phyloP scores from a whole-genome alignment of 2,113 vertebrate species.

The Hippolais icterina region DNA sequence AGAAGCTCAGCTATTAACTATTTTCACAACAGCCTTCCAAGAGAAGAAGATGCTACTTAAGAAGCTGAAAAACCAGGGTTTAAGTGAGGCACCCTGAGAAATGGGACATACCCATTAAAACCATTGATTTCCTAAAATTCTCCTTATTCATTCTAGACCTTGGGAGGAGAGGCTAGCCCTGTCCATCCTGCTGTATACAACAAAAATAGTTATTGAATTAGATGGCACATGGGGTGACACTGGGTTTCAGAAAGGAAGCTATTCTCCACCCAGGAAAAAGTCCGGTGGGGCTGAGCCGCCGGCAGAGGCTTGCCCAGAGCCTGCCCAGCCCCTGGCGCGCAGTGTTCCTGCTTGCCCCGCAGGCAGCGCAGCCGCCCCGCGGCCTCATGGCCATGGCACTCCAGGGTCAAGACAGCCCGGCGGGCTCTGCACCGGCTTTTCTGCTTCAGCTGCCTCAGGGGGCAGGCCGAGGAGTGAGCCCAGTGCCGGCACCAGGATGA shows the following conservation, averaged over 20 bases:
- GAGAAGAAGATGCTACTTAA: not conserved
- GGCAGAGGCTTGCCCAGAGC: too few species aligned
- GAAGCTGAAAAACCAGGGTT: not conserved
- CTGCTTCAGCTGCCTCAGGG: too few species aligned
- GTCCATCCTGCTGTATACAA: not conserved
- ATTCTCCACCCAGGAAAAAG: too few species aligned
- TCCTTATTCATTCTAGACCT: not conserved
- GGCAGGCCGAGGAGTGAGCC: too few species aligned
- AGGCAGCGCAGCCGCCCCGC: too few species aligned
- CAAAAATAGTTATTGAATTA: not conserved
- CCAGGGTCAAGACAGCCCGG: too few species aligned
- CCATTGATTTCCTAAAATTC: not conserved
- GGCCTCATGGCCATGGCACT: too few species aligned
- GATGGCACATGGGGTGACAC: fast-evolving
- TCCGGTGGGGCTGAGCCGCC: too few species aligned
- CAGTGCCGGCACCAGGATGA: too few species aligned
- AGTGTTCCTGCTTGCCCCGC: too few species aligned
- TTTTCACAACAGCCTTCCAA: not conserved
- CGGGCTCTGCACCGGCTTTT: too few species aligned
- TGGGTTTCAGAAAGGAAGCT: not conserved
- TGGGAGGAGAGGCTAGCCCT: not conserved
- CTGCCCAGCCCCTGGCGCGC: too few species aligned
- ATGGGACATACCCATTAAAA: not conserved
- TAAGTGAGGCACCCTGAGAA: not conserved
- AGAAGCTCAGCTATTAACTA: not conserved